Percentiles rank a stretch among this genome's conserved stretches.
These are phyloP conservation scores for Myrmecobius fasciatus DNA, from an alignment of 2,113 vertebrate species.

Conservation along the genomic window DNA sequence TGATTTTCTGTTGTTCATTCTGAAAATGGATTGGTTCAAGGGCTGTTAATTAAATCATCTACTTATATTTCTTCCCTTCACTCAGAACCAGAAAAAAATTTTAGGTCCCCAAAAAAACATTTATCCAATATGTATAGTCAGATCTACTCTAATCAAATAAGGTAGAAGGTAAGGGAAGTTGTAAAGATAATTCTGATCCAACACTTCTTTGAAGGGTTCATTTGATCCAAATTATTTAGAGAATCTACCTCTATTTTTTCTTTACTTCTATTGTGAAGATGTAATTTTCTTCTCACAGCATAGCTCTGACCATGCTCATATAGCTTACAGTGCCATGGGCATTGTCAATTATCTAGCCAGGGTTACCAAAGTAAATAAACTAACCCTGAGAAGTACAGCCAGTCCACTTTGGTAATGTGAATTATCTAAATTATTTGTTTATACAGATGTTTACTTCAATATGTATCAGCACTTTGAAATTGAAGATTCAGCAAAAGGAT, in stretches of 20 bases:
- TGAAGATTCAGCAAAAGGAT: background rate
- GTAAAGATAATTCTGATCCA: background rate
- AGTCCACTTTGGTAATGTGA: background rate
- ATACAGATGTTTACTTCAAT: background rate
- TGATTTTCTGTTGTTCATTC: slow-evolving; percentile 51
- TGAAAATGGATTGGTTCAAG: slow-evolving; percentile 68
- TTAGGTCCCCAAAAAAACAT: background rate
- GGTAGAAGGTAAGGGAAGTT: background rate
- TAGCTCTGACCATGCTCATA: too few species aligned
- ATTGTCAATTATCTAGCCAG: background rate
- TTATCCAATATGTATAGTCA: background rate
- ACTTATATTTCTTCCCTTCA: slow-evolving; percentile 31
- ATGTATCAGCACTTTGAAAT: background rate
- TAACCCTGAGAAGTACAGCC: background rate
- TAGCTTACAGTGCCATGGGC: background rate
- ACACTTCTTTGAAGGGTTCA: background rate
- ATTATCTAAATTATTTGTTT: background rate
- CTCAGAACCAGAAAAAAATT: slow-evolving; percentile 24
- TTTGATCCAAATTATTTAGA: slow-evolving; percentile 15
- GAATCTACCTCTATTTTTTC: background rate
- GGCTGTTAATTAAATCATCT: slow-evolving; percentile 71
- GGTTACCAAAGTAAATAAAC: slow-evolving; percentile 1
- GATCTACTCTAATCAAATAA: background rate
- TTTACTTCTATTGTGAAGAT: background rate
- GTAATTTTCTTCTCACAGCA: background rate